These are phyloP conservation scores for Thereva unica DNA, from an alignment of 2,888 invertebrate genomes.

Conservation along the genomic window DNA sequence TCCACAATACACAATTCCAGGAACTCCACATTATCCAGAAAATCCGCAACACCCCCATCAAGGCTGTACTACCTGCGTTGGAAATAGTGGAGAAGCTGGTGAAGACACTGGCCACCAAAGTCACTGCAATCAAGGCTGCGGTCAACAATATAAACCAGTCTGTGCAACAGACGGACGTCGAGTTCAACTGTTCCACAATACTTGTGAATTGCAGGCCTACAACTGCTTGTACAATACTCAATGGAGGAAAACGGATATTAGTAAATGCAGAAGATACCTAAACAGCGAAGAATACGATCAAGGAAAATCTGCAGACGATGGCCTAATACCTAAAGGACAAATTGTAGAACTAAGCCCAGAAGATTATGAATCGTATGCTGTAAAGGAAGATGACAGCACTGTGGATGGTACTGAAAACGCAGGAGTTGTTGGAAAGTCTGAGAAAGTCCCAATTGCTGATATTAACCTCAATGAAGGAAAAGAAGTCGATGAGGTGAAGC, in stretches of 20 bases:
- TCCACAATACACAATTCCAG: conserved; percentile 13
- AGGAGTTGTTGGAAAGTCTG: too few relatives aligned
- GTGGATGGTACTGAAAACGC: too few relatives aligned
- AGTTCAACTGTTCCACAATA: conserved; percentile 23
- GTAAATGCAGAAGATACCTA: conserved; percentile 19
- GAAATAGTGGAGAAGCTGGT: neutral
- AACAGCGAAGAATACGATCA: neutral
- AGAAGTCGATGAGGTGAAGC: too few relatives aligned
- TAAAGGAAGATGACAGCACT: too few relatives aligned
- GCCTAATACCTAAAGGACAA: neutral
- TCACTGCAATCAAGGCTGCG: neutral
- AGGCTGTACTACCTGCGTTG: too few relatives aligned
- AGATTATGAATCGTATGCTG: too few relatives aligned
- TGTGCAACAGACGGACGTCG: conserved; percentile 21
- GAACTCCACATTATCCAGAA: neutral
- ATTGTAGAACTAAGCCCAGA: conserved; percentile 6
- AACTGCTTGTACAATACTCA: conserved; percentile 12
- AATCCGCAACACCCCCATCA: neutral
- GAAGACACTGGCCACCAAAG: neutral
- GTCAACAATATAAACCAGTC: neutral
- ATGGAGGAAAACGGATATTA: conserved; percentile 10
- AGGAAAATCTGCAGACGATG: neutral
- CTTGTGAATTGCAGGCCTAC: conserved; percentile 9
- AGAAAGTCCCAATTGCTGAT: too few relatives aligned
- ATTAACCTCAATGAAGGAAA: too few relatives aligned